These are phyloP conservation scores for Chamaea fasciata DNA, from an alignment of 2,113 vertebrate genomes.

Conservation along the genomic window DNA sequence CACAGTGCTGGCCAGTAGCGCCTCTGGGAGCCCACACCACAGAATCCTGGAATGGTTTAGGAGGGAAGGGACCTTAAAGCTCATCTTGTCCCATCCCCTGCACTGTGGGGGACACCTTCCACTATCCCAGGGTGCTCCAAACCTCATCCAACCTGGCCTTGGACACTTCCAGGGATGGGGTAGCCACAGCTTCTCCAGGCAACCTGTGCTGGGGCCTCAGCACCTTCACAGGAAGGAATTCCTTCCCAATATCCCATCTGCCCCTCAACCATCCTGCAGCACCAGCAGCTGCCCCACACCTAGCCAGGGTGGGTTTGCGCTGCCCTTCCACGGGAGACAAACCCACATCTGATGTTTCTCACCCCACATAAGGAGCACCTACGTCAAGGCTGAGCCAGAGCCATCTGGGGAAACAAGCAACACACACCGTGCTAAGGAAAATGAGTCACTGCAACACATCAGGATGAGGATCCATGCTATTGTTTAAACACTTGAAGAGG, in stretches of 20 bases:
- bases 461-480: neutral
- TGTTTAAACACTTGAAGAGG: neutral
- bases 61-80: neutral
- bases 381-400: neutral
- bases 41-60: neutral
- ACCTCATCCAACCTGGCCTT: rapidly evolving
- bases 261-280: neutral
- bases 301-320: neutral
- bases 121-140: rapidly evolving
- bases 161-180: neutral
- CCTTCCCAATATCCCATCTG: neutral
- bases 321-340: rapidly evolving
- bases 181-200: neutral
- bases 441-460: neutral
- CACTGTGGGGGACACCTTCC: neutral
- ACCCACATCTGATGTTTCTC: neutral
- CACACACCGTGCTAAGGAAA: neutral
- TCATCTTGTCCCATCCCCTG: neutral
- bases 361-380: neutral
- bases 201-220: neutral
- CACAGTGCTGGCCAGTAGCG: neutral
- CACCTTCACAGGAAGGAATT: neutral
- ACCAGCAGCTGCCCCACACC: neutral
- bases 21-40: neutral
- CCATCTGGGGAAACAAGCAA: neutral